Percentiles rank a stretch among this genome's conserved stretches.
These are phyloP conservation scores for Bimastos eiseni DNA, from an alignment of 2,888 invertebrate species.

Conservation along the genomic window DNA sequence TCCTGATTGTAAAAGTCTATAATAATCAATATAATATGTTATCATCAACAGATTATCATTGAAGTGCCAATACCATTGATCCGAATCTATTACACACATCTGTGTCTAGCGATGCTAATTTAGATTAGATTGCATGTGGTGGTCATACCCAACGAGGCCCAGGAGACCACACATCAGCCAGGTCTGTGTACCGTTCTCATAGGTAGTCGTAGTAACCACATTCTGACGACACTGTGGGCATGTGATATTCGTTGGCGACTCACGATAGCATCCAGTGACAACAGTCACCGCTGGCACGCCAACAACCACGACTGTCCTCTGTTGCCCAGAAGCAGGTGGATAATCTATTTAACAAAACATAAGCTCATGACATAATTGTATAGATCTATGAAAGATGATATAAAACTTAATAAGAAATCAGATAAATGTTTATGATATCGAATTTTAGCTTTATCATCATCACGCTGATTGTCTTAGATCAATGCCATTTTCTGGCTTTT, in stretches of 20 bases:
- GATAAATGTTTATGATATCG: background rate
- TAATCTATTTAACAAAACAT: background rate
- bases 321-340: background rate
- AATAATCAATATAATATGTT: background rate
- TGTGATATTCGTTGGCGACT: conserved; percentile 39
- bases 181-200: conserved; percentile 55
- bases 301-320: background rate
- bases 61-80: no score
- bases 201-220: conserved; percentile 52
- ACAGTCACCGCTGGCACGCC: background rate
- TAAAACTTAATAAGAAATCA: background rate
- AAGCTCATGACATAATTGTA: background rate
- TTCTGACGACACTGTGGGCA: conserved; percentile 58
- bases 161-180: conserved; percentile 55
- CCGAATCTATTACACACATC: no score
- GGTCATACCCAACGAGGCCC: conserved; percentile 55
- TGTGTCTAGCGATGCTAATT: no score
- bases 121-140: background rate
- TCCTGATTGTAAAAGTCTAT: background rate
- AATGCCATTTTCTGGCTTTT: background rate
- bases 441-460: background rate
- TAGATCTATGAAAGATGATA: background rate
- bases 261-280: background rate
- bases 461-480: background rate
- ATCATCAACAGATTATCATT: no score